Percentiles rank a stretch among this genome's conserved stretches.
These are phyloP conservation scores for Epinephelus coioides DNA, from an alignment of 2,797 vertebrate genomes.

Conservation along the genomic window DNA sequence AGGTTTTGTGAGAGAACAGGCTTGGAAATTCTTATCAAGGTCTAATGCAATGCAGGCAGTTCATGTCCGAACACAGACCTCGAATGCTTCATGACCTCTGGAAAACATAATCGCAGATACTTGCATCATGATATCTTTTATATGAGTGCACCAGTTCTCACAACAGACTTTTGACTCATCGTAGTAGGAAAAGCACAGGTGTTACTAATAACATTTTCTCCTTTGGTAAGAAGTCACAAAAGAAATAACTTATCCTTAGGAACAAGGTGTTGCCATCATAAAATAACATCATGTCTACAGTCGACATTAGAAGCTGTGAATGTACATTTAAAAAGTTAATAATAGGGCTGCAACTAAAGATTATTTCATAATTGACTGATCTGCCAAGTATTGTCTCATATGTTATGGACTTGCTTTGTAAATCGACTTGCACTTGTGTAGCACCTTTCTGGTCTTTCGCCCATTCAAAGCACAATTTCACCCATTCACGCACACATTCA, in stretches of 20 bases:
- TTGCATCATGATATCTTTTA: neutral
- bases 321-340: neutral
- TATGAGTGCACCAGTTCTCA: neutral
- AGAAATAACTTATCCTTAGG: neutral
- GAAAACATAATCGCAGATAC: constrained; percentile 4
- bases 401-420: too few relatives aligned
- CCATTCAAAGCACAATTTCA: too few relatives aligned
- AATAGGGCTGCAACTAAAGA: neutral
- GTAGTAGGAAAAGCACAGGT: neutral
- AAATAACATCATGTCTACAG: neutral
- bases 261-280: neutral
- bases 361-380: neutral
- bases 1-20: constrained; percentile 20
- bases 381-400: too few relatives aligned
- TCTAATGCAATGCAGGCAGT: constrained; percentile 19
- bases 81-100: constrained; percentile 6
- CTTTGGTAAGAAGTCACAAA: neutral
- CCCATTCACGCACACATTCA: too few relatives aligned
- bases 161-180: neutral
- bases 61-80: constrained; percentile 1
- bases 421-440: too few relatives aligned
- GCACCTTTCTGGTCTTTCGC: too few relatives aligned
- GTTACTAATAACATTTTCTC: neutral
- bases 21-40: constrained; percentile 30
- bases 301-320: neutral